A percentile compares a stretch with the other conserved stretches of the same genome.
Conservation (phyloP, 2,113 vertebrate species). For the Numida meleagris region DNA sequence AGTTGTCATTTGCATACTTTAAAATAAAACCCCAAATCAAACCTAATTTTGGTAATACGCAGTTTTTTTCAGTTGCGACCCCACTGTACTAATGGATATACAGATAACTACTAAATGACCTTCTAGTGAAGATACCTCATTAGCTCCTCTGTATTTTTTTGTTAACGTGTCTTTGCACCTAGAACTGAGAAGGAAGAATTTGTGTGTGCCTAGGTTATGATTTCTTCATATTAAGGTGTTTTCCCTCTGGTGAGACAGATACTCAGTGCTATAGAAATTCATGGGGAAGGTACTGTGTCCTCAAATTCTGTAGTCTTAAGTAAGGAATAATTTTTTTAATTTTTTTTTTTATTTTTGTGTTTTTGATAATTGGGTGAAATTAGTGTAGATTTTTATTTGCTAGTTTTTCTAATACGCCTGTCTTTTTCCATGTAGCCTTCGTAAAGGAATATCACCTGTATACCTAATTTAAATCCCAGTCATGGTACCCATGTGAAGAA, state of each 20-base stretch:
- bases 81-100: neutral
- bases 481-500: neutral
- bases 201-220: neutral
- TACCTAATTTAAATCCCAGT: neutral
- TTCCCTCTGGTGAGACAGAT: neutral
- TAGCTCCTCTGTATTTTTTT: neutral
- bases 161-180: neutral
- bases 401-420: neutral
- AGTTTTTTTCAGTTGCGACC: neutral
- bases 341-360: neutral
- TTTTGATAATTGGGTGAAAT: neutral
- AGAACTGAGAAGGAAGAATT: neutral
- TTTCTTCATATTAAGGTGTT: neutral
- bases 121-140: neutral
- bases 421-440: neutral
- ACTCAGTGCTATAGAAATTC: neutral
- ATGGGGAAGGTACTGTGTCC: neutral
- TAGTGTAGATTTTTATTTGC: neutral
- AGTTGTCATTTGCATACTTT: neutral
- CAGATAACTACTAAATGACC: neutral
- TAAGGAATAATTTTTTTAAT: neutral
- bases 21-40: conserved; percentile 11
- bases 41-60: neutral
- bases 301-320: neutral
- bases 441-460: neutral